phyloP scores from a whole-genome alignment of 2,797 vertebrate species.

The Mus spretus region DNA sequence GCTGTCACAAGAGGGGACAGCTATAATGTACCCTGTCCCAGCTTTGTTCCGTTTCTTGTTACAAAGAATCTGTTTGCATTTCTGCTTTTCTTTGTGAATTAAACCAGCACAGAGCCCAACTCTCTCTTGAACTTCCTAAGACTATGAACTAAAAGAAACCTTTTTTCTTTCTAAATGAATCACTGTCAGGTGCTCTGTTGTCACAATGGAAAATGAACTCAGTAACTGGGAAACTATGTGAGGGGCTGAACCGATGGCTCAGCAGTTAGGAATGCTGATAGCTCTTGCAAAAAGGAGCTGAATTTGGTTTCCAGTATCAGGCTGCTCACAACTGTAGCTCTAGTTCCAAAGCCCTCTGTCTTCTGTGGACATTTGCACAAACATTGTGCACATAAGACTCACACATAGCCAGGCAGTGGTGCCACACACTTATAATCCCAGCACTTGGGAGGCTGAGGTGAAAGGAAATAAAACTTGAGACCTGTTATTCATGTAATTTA shows the following conservation, averaged over 20 bases:
- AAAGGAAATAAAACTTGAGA: too few species aligned
- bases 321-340: neutral
- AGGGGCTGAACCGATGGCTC: neutral
- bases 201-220: neutral
- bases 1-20: neutral
- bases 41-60: neutral
- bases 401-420: neutral
- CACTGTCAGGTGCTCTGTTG: neutral
- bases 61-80: neutral
- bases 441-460: too few species aligned
- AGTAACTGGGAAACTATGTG: neutral
- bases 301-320: neutral
- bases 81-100: too few species aligned
- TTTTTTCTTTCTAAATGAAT: neutral
- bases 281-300: neutral
- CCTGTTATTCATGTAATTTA: too few species aligned
- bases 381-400: neutral
- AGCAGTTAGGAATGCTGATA: neutral
- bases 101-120: neutral
- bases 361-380: neutral
- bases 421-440: too few species aligned
- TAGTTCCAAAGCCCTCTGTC: neutral
- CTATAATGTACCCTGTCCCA: neutral
- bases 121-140: neutral
- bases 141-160: neutral